phyloP scores from a whole-genome alignment of 2,888 invertebrate genomes.

The Heteromyza rotundicornis region DNA sequence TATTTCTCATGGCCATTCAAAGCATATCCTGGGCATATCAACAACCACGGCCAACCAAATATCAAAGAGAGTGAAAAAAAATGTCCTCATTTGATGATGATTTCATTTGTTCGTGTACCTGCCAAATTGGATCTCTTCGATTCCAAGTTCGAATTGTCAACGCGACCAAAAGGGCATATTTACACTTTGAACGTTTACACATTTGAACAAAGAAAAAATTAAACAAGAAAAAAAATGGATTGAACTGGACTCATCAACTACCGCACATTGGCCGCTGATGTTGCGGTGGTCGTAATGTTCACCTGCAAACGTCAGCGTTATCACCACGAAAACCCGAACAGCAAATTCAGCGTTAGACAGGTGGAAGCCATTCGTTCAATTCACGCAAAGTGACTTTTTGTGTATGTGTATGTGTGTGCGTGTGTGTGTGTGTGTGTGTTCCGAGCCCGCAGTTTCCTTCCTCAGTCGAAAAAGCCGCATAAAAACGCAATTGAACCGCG shows the following conservation, averaged over 20 bases:
- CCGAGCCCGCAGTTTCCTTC: neutral
- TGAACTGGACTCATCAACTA: neutral
- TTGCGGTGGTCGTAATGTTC: neutral
- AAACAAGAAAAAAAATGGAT: neutral
- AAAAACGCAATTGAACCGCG: constrained; percentile 20
- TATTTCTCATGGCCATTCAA: no score
- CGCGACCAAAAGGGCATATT: neutral
- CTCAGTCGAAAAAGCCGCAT: no score
- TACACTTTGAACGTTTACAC: neutral
- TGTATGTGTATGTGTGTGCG: neutral
- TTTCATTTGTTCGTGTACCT: neutral
- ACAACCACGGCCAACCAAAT: no score
- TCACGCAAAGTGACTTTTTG: neutral
- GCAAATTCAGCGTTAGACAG: constrained; percentile 2
- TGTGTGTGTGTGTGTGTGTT: neutral
- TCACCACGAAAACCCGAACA: neutral
- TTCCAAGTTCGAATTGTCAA: no score
- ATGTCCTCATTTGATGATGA: neutral
- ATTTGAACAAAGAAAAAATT: neutral
- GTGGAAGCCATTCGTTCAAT: constrained; percentile 7
- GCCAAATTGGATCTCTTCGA: neutral
- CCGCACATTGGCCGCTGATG: no score
- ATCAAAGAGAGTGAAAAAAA: neutral
- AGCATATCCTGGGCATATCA: no score
- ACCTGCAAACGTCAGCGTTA: neutral